Evolutionary conservation across 2,113 vertebrate genomes (phyloP).

Genomic region (Heterochromis multidens): DNA sequence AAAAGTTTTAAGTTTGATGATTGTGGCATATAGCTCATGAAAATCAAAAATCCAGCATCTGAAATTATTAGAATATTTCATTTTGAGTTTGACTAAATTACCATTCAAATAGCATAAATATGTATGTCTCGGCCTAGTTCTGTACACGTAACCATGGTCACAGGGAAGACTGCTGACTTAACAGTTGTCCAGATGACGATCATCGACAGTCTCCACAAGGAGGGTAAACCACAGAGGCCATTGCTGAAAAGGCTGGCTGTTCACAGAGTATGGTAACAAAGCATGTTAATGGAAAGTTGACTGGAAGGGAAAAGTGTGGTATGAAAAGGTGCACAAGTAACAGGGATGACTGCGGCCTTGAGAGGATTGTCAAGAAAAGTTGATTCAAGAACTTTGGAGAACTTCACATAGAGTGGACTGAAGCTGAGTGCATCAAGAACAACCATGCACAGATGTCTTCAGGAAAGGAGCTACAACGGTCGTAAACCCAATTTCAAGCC

Average conservation of each 20-base stretch:
- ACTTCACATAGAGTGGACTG: not conserved
- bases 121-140: not conserved
- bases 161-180: not conserved
- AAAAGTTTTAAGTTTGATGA: no score
- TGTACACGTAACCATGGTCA: not conserved
- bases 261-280: not conserved
- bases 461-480: not conserved
- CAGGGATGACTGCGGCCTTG: not conserved
- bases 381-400: not conserved
- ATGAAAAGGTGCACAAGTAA: not conserved
- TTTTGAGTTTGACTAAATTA: not conserved
- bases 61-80: no score
- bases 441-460: not conserved
- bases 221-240: not conserved
- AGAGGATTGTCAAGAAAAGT: no score
- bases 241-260: not conserved
- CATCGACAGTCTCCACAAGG: rapidly evolving
- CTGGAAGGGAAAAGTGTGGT: not conserved
- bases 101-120: not conserved
- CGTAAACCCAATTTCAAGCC: not conserved
- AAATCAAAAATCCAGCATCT: not conserved
- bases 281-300: not conserved
- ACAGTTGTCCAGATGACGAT: not conserved
- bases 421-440: not conserved
- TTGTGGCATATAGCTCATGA: rapidly evolving